Conservation (phyloP, 2,797 vertebrate species). For the Lepus oiostolus region DNA sequence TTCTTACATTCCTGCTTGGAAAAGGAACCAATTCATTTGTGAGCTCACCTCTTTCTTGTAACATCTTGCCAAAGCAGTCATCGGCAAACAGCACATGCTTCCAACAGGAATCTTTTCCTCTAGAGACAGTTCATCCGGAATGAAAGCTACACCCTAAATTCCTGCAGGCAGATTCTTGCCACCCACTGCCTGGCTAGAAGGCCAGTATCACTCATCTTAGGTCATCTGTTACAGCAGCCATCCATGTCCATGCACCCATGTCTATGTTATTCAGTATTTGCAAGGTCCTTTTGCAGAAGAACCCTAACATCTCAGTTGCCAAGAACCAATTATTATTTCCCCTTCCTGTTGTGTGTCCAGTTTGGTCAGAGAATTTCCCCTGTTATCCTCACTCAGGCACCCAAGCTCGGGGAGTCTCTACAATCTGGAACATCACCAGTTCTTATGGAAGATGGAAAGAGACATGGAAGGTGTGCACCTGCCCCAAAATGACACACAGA, state of each 20-base stretch:
- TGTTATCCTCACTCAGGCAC: background rate
- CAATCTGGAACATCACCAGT: background rate
- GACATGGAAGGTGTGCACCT: background rate
- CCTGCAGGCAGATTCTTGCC: background rate
- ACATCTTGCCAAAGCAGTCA: constrained; percentile 32
- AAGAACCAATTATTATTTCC: background rate
- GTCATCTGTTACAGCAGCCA: background rate
- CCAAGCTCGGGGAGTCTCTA: background rate
- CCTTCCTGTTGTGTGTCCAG: background rate
- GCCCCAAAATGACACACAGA: background rate
- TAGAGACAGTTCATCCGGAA: background rate
- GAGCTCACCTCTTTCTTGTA: constrained; percentile 5
- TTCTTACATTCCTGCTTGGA: constrained; percentile 33
- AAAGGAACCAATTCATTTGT: background rate
- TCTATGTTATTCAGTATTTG: background rate
- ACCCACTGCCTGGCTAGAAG: background rate
- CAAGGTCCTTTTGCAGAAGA: background rate
- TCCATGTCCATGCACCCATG: no score
- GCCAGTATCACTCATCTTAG: background rate
- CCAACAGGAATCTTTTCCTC: background rate
- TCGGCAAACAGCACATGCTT: background rate
- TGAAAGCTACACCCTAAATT: background rate
- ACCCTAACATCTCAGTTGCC: background rate
- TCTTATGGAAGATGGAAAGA: background rate
- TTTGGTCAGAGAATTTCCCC: no score